Evolutionary conservation across 2,113 vertebrate species (phyloP).

Genomic region (Ginglymostoma cirratum): DNA sequence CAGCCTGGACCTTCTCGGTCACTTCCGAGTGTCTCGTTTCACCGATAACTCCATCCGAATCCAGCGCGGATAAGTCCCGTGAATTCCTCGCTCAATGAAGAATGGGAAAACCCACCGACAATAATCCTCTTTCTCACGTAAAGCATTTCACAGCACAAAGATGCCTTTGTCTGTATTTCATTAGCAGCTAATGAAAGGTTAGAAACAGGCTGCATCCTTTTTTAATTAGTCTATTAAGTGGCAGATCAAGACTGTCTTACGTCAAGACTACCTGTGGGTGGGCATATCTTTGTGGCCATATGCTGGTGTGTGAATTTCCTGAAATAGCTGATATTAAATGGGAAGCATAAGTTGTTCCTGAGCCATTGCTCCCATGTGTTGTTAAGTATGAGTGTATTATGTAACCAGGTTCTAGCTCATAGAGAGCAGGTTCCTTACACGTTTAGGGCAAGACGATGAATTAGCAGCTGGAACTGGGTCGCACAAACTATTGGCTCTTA

Average conservation of each 20-base stretch:
- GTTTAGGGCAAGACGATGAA: neutral
- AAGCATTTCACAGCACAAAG: constrained; percentile 43
- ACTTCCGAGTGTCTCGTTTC: constrained; percentile 4
- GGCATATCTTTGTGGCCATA: constrained; percentile 52
- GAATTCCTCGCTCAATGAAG: too few relatives aligned
- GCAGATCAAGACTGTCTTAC: constrained; percentile 42
- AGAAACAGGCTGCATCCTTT: constrained; percentile 43
- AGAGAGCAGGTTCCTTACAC: neutral
- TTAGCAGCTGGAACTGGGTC: neutral
- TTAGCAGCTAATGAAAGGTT: constrained; percentile 45
- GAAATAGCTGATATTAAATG: constrained; percentile 57
- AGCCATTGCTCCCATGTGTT: constrained; percentile 47
- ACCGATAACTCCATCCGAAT: too few relatives aligned
- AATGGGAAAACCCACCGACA: neutral
- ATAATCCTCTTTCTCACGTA: neutral
- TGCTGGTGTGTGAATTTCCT: constrained; percentile 52
- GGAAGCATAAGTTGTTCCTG: constrained; percentile 44
- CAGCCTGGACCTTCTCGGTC: neutral
- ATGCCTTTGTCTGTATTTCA: constrained; percentile 46
- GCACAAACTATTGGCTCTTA: constrained; percentile 42
- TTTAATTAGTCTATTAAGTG: constrained; percentile 46
- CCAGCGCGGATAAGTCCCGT: neutral
- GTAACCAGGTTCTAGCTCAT: constrained; percentile 43
- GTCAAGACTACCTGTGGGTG: constrained; percentile 50
- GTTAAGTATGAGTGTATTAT: constrained; percentile 47